Evolutionary conservation across 2,113 vertebrate species (phyloP).

Genomic region (Bubo blakistoni): DNA sequence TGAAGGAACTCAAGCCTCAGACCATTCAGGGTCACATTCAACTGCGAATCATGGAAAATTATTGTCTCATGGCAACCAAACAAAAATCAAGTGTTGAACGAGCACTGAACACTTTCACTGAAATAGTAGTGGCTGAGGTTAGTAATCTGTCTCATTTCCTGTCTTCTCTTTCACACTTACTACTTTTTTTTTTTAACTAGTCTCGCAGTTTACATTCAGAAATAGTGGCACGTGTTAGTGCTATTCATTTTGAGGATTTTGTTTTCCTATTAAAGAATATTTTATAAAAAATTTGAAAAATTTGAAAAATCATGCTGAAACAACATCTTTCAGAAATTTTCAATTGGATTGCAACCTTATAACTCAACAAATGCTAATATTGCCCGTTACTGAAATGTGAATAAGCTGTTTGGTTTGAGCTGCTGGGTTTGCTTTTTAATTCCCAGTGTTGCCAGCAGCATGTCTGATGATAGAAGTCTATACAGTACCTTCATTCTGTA

Average conservation of each 20-base stretch:
- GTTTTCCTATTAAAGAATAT: not conserved
- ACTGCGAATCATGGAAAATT: slow-evolving; percentile 90
- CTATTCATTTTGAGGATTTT: not conserved
- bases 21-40: slow-evolving; percentile 87
- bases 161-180: not conserved
- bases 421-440: not conserved
- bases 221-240: not conserved
- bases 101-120: slow-evolving; percentile 86
- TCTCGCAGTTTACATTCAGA: not conserved
- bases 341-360: not conserved
- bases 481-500: not conserved
- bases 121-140: slow-evolving; percentile 91
- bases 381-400: not conserved
- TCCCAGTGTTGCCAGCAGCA: not conserved
- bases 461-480: not conserved
- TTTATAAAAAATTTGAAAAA: not conserved
- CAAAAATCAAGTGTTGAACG: slow-evolving; percentile 90
- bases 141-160: slow-evolving; percentile 46
- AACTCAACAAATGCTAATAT: not conserved
- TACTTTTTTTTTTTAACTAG: not conserved
- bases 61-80: slow-evolving; percentile 91
- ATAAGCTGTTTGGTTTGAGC: not conserved
- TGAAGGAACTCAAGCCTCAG: slow-evolving; percentile 94
- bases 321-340: not conserved
- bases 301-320: not conserved